These are phyloP conservation scores for Echeneis naucrates DNA, from an alignment of 2,797 vertebrate species.

Conservation along the genomic window DNA sequence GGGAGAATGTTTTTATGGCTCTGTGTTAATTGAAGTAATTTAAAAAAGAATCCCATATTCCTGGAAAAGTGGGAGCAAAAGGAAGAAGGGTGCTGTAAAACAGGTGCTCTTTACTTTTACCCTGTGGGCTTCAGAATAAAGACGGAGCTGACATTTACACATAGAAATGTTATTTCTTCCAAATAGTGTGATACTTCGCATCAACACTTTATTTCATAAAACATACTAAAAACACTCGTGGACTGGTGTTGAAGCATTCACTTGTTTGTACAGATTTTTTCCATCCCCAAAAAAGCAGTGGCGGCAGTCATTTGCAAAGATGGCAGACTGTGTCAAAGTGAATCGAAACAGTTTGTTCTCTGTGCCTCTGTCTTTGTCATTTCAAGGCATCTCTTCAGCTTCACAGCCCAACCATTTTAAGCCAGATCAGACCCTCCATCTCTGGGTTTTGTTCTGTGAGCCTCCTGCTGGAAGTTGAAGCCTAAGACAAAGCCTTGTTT, in stretches of 20 bases:
- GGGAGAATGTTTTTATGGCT: slow-evolving; percentile 77
- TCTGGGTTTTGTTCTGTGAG: slow-evolving; percentile 76
- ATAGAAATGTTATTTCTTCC: slow-evolving; percentile 29
- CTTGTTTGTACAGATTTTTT: slow-evolving; percentile 9
- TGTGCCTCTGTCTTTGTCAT: slow-evolving; percentile 74
- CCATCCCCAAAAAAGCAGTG: slow-evolving; percentile 43
- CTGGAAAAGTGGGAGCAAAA: slow-evolving; percentile 55
- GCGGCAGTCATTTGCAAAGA: slow-evolving; percentile 38
- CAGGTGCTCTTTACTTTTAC: slow-evolving; percentile 76
- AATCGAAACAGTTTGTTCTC: slow-evolving; percentile 64
- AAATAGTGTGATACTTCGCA: slow-evolving; percentile 4
- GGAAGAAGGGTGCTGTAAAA: slow-evolving; percentile 80
- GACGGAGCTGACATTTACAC: slow-evolving; percentile 29
- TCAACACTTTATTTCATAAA: slow-evolving; percentile 2
- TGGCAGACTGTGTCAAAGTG: slow-evolving; percentile 32
- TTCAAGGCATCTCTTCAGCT: slow-evolving; percentile 72
- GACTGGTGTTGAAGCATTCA: slow-evolving; percentile 1
- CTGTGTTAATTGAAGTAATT: slow-evolving; percentile 80
- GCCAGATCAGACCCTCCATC: slow-evolving; percentile 80
- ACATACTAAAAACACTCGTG: background rate
- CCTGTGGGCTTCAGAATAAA: slow-evolving; percentile 37
- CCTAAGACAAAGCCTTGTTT: slow-evolving; percentile 90
- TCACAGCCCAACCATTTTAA: slow-evolving; percentile 76
- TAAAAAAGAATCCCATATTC: slow-evolving; percentile 76
- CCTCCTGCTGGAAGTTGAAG: slow-evolving; percentile 84